Conservation (phyloP, 2,888 invertebrate species). For the Parelbella ahira region DNA sequence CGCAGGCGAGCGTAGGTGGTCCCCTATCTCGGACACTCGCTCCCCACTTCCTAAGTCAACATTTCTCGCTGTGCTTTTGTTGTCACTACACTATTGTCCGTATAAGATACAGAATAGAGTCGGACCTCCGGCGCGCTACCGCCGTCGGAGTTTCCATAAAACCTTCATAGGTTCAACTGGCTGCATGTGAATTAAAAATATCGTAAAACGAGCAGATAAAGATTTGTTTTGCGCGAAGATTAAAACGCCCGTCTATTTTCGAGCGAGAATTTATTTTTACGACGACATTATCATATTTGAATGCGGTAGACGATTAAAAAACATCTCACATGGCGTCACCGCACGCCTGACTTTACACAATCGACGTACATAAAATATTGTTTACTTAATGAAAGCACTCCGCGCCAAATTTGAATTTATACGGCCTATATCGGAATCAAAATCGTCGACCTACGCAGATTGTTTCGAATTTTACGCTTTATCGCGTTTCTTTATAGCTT, state of each 20-base stretch:
- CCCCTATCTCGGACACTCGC: constrained; percentile 40
- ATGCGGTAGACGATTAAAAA: constrained; percentile 28
- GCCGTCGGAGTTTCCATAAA: constrained; percentile 38
- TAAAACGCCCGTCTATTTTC: constrained; percentile 35
- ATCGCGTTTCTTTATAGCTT: constrained; percentile 29
- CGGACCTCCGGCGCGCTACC: constrained; percentile 43
- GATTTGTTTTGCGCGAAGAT: constrained; percentile 51
- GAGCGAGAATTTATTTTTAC: constrained; percentile 40
- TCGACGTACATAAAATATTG: constrained; percentile 44
- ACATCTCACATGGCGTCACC: constrained; percentile 31
- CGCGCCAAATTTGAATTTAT: constrained; percentile 55
- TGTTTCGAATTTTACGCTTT: constrained; percentile 36
- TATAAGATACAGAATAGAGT: constrained; percentile 29
- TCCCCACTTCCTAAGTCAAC: constrained; percentile 36
- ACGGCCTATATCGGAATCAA: constrained; percentile 44
- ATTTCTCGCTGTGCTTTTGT: constrained; percentile 63
- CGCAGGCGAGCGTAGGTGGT: constrained; percentile 60
- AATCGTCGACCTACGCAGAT: constrained; percentile 51
- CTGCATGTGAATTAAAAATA: constrained; percentile 45
- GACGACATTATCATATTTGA: constrained; percentile 46
- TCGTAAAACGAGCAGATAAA: constrained; percentile 48
- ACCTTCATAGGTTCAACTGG: constrained; percentile 31
- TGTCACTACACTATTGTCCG: constrained; percentile 53
- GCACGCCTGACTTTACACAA: constrained; percentile 38
- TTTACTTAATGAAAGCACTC: constrained; percentile 50